Evolutionary conservation across 2,797 vertebrate genomes (phyloP), one percentile per base, ranked within the genome.

Genomic region (Gorsachius magnificus): DNA sequence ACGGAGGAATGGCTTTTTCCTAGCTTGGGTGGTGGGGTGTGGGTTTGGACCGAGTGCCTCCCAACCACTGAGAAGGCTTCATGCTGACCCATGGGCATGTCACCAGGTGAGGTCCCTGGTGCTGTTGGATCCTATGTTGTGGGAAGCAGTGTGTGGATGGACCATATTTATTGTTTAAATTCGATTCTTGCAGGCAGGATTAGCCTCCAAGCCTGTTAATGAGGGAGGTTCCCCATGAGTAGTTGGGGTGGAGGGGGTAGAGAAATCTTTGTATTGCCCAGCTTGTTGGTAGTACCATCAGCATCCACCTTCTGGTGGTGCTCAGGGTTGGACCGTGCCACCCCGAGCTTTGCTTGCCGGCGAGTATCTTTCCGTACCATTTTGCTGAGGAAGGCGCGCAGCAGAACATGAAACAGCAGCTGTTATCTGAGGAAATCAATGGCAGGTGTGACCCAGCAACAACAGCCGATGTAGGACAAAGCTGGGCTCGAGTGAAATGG

Each of bases 391-490:
- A 91, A 84, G 61, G 88, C 11, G 2, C 24, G 8, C 63, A 77
- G 83, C 83, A 87, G 81, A 94, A 96, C 56, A 24, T 87, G 88
- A 94, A 93, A 51, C 86, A 83, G 93, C 95, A 95, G 95, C 93
- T 92, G 90, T 81, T 97, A 56, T 53, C 90, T 81, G 87, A 91
- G 79, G 90, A 87, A 94, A 93, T 80, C 93, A 61, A 85, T 94
- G 94, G 94, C 96, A 97, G 95, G 96, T 94, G 96, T 96, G 96
- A 95, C 95, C 95, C 93, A 89, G 92, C 93, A 93, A 51, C 92
- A 97, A 64, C 79, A 93, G 92, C 84, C 77, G 48, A 81, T 81
- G 76, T 92, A 94, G 95, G 94, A 76, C 92, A 94, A 96, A 97
- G 90, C 94, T 85, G 72, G 96, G 89, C 76, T 87, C 79, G 11